Percentiles rank a stretch among this genome's conserved stretches.
phyloP scores from a whole-genome alignment of 2,113 vertebrate species.

The Gnathonemus longibarbis region DNA sequence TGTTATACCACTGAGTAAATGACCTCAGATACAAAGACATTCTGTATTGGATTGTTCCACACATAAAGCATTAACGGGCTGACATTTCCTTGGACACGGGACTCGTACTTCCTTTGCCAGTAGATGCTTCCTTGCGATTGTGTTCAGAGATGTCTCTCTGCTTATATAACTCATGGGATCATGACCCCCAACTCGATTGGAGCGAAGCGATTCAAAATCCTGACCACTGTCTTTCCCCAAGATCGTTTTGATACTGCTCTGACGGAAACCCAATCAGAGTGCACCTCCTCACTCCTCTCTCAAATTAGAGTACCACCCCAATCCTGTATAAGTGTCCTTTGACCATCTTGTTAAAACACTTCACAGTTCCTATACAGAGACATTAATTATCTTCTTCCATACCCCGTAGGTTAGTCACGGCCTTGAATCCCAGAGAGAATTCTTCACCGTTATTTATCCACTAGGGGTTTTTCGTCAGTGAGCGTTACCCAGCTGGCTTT shows the following conservation, averaged over 20 bases:
- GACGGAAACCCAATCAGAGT: not conserved
- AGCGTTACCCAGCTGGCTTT: not conserved
- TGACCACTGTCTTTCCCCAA: not conserved
- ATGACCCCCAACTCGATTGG: too few species aligned
- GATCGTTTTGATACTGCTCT: not conserved
- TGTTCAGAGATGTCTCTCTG: too few species aligned
- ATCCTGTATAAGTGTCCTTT: not conserved
- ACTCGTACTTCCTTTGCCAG: not conserved
- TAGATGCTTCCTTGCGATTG: not conserved
- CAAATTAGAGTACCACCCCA: not conserved
- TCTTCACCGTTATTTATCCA: not conserved
- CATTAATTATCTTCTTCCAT: not conserved
- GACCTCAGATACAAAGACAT: not conserved
- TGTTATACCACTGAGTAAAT: not conserved
- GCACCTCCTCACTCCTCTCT: not conserved
- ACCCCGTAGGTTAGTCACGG: not conserved
- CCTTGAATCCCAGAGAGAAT: not conserved
- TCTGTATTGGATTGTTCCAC: not conserved
- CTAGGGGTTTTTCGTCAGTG: not conserved
- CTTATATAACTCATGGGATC: not conserved
- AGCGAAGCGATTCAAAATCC: not conserved
- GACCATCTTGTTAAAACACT: not conserved
- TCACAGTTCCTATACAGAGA: not conserved
- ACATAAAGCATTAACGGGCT: not conserved
- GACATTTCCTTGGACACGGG: not conserved